Evolutionary conservation across 2,888 invertebrate species (phyloP), one percentile per base, ranked within the genome.

Genomic region (Pyrrhosoma nymphula): DNA sequence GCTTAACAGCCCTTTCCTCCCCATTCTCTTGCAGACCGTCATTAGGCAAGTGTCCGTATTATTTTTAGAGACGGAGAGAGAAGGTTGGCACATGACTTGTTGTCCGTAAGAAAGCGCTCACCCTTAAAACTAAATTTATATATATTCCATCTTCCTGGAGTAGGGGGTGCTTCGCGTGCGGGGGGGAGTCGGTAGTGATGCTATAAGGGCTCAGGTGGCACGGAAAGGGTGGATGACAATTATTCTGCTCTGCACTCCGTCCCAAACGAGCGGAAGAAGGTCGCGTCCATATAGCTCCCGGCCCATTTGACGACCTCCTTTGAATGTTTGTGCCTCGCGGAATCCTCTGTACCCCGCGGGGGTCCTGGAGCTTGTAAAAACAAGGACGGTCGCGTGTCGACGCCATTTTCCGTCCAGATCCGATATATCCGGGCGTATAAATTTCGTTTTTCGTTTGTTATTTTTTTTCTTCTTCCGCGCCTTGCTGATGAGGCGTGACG

Each of bases 71-170:
- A 47, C 47, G 47, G 47, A 16, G 60, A 60, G 60, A 60, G 60
- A 60, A 60, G 30, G 82, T 82, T 82, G 82, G 82, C 82, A 35
- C 82, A 82, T 82, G 82, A 35, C 82, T 82, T 82, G 82, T 82
- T 82, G 82, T 82, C 82, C 82, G 82, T 82, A 35, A 82, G 82
- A 82, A 82, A 82, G 82, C 82, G 82, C 82, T 82, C 82, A 82
- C 82, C 82, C 82, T 82, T 82, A 82, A 69, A 82, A 82, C 82
- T 82, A 82, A 82, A 82, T 82, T 82, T 82, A 69, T 69, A 47
- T 47, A 82, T 82, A 82, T 82, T 82, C 82, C 82, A 82, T 82
- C 82, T 82, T 82, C 82, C 82, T 82, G 82, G 30, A n/a, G 69
- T 26, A n/a, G 47, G 47, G 20, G 60, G 26, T 69, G 69, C 69